A percentile compares a stretch with the other conserved stretches of the same genome.
Conservation (phyloP, 1,140 invertebrate genomes). For the Planococcus citri region DNA sequence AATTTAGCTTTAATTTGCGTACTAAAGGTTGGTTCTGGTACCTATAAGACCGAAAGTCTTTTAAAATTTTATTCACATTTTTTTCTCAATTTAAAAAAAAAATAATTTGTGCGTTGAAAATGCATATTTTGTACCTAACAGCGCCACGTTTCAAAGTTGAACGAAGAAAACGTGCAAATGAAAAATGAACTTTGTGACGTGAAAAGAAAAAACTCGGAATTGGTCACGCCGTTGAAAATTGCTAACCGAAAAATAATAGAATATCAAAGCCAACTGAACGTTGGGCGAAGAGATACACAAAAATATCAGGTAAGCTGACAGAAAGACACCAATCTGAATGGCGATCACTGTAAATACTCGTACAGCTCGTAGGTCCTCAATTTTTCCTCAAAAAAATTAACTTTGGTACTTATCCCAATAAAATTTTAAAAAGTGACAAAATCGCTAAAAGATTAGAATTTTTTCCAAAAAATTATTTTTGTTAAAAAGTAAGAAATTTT, state of each 20-base stretch:
- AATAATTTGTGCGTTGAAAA: conserved; percentile 14
- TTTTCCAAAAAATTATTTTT: too few relatives aligned
- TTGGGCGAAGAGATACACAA: conserved; percentile 68
- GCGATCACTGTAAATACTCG: too few relatives aligned
- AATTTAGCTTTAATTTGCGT: conserved; percentile 72
- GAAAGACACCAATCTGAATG: not conserved
- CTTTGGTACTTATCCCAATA: too few relatives aligned
- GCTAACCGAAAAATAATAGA: conserved; percentile 52
- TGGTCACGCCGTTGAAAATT: conserved; percentile 54
- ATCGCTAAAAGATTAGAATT: too few relatives aligned
- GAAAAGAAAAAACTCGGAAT: conserved; percentile 54
- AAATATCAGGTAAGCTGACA: conserved; percentile 39
- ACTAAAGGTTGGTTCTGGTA: conserved; percentile 46
- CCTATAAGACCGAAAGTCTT: conserved; percentile 10
- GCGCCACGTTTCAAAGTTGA: conserved; percentile 73
- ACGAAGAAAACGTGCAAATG: conserved; percentile 65
- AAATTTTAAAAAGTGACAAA: too few relatives aligned
- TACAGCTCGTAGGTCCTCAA: too few relatives aligned
- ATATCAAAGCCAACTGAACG: conserved; percentile 54
- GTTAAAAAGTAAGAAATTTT: too few relatives aligned
- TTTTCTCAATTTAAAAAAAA: not conserved
- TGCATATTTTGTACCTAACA: conserved; percentile 33
- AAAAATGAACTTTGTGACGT: conserved; percentile 50
- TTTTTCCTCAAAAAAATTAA: too few relatives aligned
- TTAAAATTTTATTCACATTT: conserved; percentile 4